Base-by-base conservation (phyloP, 2,797 vertebrate species). In the Perodicticus potto region DNA sequence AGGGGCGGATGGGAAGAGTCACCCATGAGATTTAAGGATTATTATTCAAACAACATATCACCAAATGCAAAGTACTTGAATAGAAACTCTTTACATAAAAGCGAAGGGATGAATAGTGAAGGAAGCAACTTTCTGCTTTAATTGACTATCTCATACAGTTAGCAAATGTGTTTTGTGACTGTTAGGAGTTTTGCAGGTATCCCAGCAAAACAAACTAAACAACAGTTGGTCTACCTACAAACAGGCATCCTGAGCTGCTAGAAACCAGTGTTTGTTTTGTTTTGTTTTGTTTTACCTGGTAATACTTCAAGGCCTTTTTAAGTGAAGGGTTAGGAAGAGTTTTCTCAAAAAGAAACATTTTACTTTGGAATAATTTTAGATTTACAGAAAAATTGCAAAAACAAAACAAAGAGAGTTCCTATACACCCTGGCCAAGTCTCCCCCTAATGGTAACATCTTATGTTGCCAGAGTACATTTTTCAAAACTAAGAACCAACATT, bases 1-100 rank as follows among this genome's bases (percentile, higher is more conserved):
- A 94, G 93, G 70, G 89, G 97, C 77, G 95, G 97, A 92, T 95
- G 57, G 61, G 89, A 96, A 91, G 94, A 97, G 95, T 97, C 95
- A 96, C 80, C 89, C 74, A 74, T 61, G 92, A 95, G 83, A 96
- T 78, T 97, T 96, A 81, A 95, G 83, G 72, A 95, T 97, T 96
- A 95, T 98, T 96, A 97, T 97, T 97, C 97, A 97, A 94, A 95
- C 92, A 97, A 94, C 82, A 89, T 89, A 96, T 89, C 83, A 95
- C 86, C 78, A 93, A 93, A 74, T 93, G 87, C 70, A 91, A 95
- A 96, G 95, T 90, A 87, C 69, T 96, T 73, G 55, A 91, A 83
- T 86, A 80, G 94, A 96, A 97, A 94, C 25, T 94, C 78, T 89
- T 6, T 65, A 91, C 78, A 96, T 83, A 89, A 45, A 96, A 95